Evolutionary conservation across 2,113 vertebrate genomes (phyloP).

Genomic region (Cyprinodon brontotheroides): DNA sequence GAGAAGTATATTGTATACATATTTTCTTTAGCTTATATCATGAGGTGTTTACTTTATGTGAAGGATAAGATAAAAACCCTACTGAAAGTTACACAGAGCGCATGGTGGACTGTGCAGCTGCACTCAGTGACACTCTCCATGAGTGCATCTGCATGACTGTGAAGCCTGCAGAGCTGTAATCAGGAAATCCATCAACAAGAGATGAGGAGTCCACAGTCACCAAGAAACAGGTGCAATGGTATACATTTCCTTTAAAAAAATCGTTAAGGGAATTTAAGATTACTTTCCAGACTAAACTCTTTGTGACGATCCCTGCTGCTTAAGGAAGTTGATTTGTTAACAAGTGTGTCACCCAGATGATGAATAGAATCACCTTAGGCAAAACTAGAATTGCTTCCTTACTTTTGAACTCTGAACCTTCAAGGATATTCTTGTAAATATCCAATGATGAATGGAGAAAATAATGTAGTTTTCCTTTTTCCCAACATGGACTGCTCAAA

Average conservation of each 20-base stretch:
- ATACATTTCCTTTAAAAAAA: conserved; percentile 2
- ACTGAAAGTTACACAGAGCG: conserved; percentile 28
- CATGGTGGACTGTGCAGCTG: conserved; percentile 66
- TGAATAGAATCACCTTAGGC: conserved; percentile 63
- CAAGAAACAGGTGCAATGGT: conserved; percentile 61
- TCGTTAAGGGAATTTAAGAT: conserved; percentile 29
- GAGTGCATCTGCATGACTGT: conserved; percentile 47
- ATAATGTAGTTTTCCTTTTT: conserved; percentile 22
- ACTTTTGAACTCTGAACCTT: conserved; percentile 44
- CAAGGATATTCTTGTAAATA: conserved; percentile 20
- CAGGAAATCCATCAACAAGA: conserved; percentile 69
- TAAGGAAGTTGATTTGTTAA: conserved; percentile 44
- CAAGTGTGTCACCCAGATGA: conserved; percentile 54
- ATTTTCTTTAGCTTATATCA: conserved; percentile 22
- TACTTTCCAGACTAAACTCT: conserved; percentile 21
- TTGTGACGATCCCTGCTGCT: conserved; percentile 22
- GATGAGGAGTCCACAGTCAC: conserved; percentile 31
- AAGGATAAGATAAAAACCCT: conserved; percentile 19
- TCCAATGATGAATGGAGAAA: conserved; percentile 51
- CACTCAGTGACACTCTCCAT: conserved; percentile 26
- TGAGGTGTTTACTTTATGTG: conserved; percentile 33
- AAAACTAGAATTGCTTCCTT: conserved; percentile 56
- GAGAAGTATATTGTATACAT: conserved; percentile 2
- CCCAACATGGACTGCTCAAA: conserved; percentile 26
- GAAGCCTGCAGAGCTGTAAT: conserved; percentile 57